Evolutionary conservation across 1,140 invertebrate genomes (phyloP), one percentile per base, ranked within the genome.

Genomic region (Cydia strobilella): DNA sequence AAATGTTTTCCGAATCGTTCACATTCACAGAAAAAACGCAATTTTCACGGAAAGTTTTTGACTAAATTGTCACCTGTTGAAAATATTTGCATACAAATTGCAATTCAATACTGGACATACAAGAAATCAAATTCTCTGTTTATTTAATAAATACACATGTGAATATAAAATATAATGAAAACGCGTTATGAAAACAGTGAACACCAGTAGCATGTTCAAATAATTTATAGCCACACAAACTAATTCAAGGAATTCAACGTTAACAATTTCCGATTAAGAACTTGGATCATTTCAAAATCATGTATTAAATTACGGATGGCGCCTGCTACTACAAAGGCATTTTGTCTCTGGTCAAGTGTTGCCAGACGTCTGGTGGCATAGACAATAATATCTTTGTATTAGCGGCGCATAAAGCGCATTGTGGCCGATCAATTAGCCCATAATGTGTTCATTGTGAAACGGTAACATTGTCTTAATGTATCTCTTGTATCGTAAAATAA

Each of bases 311-410:
- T 92, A 91, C 90, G 82, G 84, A 86, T 91, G 90, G 90, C 90
- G 90, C 90, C 90, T 90, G 84, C 87, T 82, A 84, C 86, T 87
- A 92, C 90, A 92, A 92, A 92, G 90, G 77, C 89, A 92, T 92
- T 92, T 91, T 92, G 90, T 92, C 88, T 91, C 88, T 90, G 87
- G 84, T 92, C 90, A 90, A 91, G 89, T 92, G 88, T 91, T 90
- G 84, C 85, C 90, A 92, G 90, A 91, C 90, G 90, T 91, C 90
- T 90, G 89, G 84, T 74, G 79, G 78, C 81, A 89, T 89, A 92
- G 87, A 92, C 89, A 92, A 90, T 90, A 86, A 85, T 85, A 89
- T 87, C 89, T 86, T 90, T 92, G 89, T 92, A 82, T 82, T 81
- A 86, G 83, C 80, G 82, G 81, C 81, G 80, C 78, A 92, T 86